Percentiles rank a stretch among this genome's conserved stretches.
phyloP scores from a whole-genome alignment of 1,140 invertebrate genomes.

The Magallana angulata region DNA sequence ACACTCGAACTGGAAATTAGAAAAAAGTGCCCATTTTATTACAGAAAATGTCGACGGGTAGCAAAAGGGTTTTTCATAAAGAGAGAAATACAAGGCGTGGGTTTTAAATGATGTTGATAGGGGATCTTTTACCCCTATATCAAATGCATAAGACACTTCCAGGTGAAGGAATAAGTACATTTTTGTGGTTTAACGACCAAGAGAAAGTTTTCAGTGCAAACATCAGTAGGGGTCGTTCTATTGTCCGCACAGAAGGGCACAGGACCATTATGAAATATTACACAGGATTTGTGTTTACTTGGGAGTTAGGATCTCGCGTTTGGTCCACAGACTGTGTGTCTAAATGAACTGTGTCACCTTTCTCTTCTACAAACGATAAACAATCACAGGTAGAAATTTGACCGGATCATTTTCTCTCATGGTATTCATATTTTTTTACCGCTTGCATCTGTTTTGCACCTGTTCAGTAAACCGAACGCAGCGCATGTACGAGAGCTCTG shows the following conservation, averaged over 20 bases:
- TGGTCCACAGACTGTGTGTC: background rate
- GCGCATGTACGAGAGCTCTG: too few relatives aligned
- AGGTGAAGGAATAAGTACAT: slow-evolving; percentile 30
- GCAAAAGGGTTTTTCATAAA: slow-evolving; percentile 29
- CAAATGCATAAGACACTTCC: slow-evolving; percentile 30
- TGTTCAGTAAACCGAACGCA: background rate
- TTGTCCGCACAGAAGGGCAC: background rate
- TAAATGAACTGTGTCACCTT: slow-evolving; percentile 24
- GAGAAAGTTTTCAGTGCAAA: slow-evolving; percentile 36
- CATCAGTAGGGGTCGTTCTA: slow-evolving; percentile 1
- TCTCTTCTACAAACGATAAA: background rate
- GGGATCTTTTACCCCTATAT: background rate
- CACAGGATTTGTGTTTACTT: slow-evolving; percentile 7
- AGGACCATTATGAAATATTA: slow-evolving; percentile 32
- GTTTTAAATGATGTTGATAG: slow-evolving; percentile 34
- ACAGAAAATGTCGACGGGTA: slow-evolving; percentile 27
- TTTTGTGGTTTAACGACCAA: slow-evolving; percentile 19
- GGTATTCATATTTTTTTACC: background rate
- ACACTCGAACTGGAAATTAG: slow-evolving; percentile 35
- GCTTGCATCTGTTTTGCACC: slow-evolving; percentile 7
- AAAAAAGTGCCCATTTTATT: slow-evolving; percentile 32
- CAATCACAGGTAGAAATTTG: slow-evolving; percentile 6
- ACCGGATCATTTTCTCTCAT: slow-evolving; percentile 3
- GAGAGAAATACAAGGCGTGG: slow-evolving; percentile 15
- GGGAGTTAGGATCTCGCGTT: slow-evolving; percentile 22